Conservation (phyloP, 2,888 invertebrate genomes). For the Eilema sororculum region DNA sequence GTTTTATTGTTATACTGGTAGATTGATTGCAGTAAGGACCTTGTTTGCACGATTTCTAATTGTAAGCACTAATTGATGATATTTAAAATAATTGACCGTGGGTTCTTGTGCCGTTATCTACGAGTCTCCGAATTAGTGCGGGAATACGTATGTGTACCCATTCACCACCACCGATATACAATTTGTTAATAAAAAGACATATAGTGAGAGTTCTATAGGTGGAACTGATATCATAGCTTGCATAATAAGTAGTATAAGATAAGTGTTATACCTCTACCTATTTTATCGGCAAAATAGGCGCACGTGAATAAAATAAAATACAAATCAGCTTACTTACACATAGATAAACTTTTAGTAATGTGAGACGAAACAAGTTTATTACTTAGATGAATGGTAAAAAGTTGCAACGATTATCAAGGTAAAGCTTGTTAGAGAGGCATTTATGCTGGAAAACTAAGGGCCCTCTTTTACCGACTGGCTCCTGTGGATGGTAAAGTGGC, state of each 20-base stretch:
- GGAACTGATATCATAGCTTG: no score
- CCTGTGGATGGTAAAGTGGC: background rate
- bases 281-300: no score
- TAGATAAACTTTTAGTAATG: no score
- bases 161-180: background rate
- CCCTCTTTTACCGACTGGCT: no score
- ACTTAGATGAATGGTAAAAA: no score
- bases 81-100: background rate
- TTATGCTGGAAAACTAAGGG: no score
- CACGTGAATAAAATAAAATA: no score
- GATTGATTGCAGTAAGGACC: background rate
- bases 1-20: conserved; percentile 7
- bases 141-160: background rate
- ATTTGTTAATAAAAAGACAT: background rate
- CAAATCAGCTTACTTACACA: no score
- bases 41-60: background rate
- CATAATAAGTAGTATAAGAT: no score
- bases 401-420: background rate
- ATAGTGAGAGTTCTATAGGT: background rate
- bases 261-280: no score
- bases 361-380: no score
- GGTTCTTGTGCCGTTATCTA: background rate
- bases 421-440: background rate
- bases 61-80: background rate
- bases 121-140: background rate